Base-by-base conservation (phyloP, 2,113 vertebrate genomes). In the Corydoras maculifer region DNA sequence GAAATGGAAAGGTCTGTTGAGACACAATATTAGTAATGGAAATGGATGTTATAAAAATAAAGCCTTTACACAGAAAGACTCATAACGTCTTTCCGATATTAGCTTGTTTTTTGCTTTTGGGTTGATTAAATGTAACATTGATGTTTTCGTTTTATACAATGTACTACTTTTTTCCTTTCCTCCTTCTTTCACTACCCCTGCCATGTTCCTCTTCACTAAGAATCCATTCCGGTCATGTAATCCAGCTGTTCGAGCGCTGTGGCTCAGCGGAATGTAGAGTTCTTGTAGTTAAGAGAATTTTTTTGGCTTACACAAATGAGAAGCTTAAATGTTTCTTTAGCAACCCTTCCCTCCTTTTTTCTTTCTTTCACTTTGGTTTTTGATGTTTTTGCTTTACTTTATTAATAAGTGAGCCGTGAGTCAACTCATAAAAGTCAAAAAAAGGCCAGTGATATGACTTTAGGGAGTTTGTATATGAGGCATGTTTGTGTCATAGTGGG, bases 201-300 rank as follows among this genome's bases (percentile, higher is more conserved):
- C 62, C 8, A 14, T 49, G 35, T 60, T 60, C 25, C 8, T 35
- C 53, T 61, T 55, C 60, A 61, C 62, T 53, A 8, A 61, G 15
- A 65, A 32, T 64, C 50, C 30, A 25, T 63, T 70, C 60, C 25
- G 55, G 72, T 70, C 66, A 77, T 79, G 66, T 68, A 57, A 75
- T 78, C 72, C 77, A 82, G 66, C 76, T 75, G 74, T 61, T 64
- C 65, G 69, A 71, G 57, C 68, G 70, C 18, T 66, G 57, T 62
- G 74, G 43, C 72, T 80, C 70, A 29, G 54, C 62, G 70, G 68
- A 77, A 70, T 77, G 62, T 77, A 68, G 62, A 73, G 70, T 62
- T 57, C 64, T 4, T 65, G 77, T 75, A 73, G 63, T 58, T 18
- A 64, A 60, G 68, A 63, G 62, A 70, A 77, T 62, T 68, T 79